Conservation (phyloP, 2,888 invertebrate genomes). For the Tenodera sinensis region DNA sequence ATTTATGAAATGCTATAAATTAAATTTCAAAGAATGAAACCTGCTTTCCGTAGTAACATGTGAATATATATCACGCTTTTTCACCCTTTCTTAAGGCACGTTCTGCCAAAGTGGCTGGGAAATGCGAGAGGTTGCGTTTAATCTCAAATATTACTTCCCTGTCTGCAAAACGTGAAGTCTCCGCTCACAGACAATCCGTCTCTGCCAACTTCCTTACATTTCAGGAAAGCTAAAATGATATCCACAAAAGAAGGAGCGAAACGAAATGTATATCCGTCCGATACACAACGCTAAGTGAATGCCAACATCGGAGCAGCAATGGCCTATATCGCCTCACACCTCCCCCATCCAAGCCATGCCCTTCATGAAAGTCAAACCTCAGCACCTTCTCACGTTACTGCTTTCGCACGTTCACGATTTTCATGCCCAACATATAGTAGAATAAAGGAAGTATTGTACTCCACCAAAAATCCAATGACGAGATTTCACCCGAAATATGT, state of each 20-base stretch:
- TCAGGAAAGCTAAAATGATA: background rate
- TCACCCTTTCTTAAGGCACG: background rate
- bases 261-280: background rate
- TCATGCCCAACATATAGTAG: too few relatives aligned
- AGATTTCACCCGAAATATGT: too few relatives aligned
- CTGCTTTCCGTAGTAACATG: too few relatives aligned
- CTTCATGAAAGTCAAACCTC: too few relatives aligned
- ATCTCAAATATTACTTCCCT: background rate
- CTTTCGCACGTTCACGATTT: too few relatives aligned
- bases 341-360: too few relatives aligned
- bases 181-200: background rate
- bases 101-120: background rate
- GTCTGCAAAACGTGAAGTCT: background rate
- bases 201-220: background rate
- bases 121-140: background rate
- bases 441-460: too few relatives aligned
- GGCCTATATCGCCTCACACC: background rate
- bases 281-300: background rate
- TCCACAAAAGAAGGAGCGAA: background rate
- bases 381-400: too few relatives aligned
- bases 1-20: too few relatives aligned
- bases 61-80: background rate
- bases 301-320: background rate
- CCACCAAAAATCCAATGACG: too few relatives aligned
- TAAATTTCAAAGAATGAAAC: background rate